These are phyloP conservation scores for Phalangium opilio DNA, from an alignment of 2,888 invertebrate genomes.

Conservation along the genomic window DNA sequence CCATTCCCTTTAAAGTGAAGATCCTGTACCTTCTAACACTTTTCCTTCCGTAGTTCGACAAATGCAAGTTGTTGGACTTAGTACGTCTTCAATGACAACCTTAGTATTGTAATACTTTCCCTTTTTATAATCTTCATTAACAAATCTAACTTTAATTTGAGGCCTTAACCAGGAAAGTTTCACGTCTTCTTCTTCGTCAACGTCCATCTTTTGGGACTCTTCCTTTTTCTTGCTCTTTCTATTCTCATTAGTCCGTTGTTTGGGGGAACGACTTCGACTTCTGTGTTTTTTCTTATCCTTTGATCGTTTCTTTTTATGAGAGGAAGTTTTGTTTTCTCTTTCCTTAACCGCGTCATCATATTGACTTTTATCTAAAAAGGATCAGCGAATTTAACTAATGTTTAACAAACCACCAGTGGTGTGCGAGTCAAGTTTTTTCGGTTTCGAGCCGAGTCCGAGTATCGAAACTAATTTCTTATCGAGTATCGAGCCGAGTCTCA, in stretches of 20 bases:
- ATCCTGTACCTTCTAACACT: constrained; percentile 24
- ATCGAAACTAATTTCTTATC: too few relatives aligned
- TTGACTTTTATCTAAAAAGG: constrained; percentile 12
- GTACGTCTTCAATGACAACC: constrained; percentile 29
- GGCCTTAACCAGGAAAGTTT: constrained; percentile 27
- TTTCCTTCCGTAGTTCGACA: constrained; percentile 30
- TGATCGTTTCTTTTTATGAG: neutral
- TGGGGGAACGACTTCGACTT: constrained; percentile 1
- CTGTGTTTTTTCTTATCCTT: constrained; percentile 3
- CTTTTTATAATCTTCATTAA: constrained; percentile 29
- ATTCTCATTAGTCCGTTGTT: neutral
- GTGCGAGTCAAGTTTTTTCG: too few relatives aligned
- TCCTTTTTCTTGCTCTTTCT: constrained; percentile 5
- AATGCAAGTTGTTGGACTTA: constrained; percentile 26
- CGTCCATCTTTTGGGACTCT: too few relatives aligned
- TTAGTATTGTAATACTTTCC: constrained; percentile 28
- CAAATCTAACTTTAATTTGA: constrained; percentile 30
- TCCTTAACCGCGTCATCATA: constrained; percentile 17
- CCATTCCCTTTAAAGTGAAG: neutral
- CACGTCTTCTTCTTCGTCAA: too few relatives aligned
- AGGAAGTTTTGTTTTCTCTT: constrained; percentile 7
- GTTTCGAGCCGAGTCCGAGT: too few relatives aligned
- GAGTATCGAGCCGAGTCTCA: too few relatives aligned
- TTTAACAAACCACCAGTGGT: too few relatives aligned
- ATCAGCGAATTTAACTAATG: too few relatives aligned